phyloP scores from a whole-genome alignment of 2,797 vertebrate species.

The Neosalanx taihuensis region DNA sequence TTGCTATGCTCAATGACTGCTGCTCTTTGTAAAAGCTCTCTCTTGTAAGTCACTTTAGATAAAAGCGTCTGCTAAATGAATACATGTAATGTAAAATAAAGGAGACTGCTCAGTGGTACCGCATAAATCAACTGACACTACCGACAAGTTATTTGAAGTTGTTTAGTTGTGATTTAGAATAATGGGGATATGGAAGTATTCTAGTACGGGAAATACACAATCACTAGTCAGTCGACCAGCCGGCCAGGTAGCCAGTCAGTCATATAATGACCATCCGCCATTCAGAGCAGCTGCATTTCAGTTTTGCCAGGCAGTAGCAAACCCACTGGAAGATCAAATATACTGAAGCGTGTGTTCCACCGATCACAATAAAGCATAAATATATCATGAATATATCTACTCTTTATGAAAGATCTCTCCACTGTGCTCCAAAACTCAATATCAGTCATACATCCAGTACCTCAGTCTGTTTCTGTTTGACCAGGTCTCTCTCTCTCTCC shows the following conservation, averaged over 20 bases:
- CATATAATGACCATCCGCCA: not conserved
- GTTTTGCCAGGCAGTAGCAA: not conserved
- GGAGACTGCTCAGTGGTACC: too few relatives aligned
- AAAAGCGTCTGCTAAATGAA: too few relatives aligned
- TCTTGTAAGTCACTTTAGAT: too few relatives aligned
- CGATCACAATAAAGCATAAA: constrained; percentile 20
- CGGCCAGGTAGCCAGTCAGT: not conserved
- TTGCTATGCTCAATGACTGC: too few relatives aligned
- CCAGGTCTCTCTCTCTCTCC: constrained; percentile 4
- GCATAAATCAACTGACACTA: too few relatives aligned
- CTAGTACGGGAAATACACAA: too few relatives aligned
- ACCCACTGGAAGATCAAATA: constrained; percentile 15
- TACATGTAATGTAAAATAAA: too few relatives aligned
- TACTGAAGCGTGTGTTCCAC: constrained; percentile 18
- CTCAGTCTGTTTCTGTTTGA: constrained; percentile 11
- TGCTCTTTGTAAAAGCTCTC: too few relatives aligned
- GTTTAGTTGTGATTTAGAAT: too few relatives aligned
- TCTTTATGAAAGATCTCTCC: constrained; percentile 20
- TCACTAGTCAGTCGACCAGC: not conserved
- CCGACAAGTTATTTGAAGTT: too few relatives aligned
- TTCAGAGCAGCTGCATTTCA: not conserved
- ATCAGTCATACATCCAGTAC: constrained; percentile 12
- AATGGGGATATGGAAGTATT: too few relatives aligned
- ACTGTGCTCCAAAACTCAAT: constrained; percentile 8
- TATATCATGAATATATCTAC: constrained; percentile 32